phyloP scores from a whole-genome alignment of 2,113 vertebrate species.

The Spermophilus dauricus region DNA sequence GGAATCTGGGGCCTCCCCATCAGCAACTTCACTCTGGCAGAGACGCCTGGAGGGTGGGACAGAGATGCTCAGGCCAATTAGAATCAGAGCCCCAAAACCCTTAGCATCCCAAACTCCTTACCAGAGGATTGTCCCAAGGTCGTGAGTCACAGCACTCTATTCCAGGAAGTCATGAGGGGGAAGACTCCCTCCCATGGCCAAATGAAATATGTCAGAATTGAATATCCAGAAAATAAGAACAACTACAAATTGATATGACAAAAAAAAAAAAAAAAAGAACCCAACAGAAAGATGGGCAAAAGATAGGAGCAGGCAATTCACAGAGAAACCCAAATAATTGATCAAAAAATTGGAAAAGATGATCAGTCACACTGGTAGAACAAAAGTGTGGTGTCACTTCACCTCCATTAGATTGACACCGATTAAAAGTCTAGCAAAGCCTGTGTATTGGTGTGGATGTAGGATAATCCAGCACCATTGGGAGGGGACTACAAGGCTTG shows the following conservation, averaged over 20 bases:
- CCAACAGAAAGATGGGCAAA: neutral
- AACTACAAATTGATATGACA: neutral
- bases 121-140: neutral
- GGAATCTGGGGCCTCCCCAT: neutral
- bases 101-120: neutral
- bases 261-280: conserved; percentile 43
- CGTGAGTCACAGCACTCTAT: neutral
- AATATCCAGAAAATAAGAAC: neutral
- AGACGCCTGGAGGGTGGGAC: neutral
- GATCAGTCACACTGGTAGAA: neutral
- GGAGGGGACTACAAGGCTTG: neutral
- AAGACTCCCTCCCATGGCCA: neutral
- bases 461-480: neutral
- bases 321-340: neutral
- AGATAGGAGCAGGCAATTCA: conserved; percentile 10
- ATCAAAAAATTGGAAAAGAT: neutral
- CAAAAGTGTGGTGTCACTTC: neutral
- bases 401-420: neutral
- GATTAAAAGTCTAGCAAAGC: neutral
- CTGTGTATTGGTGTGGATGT: neutral
- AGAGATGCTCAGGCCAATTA: neutral
- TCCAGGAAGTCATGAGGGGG: neutral
- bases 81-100: neutral
- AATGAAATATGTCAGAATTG: neutral
- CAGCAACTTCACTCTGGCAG: neutral